Base-by-base conservation (phyloP, 2,888 invertebrate genomes). In the Nysson spinosus region DNA sequence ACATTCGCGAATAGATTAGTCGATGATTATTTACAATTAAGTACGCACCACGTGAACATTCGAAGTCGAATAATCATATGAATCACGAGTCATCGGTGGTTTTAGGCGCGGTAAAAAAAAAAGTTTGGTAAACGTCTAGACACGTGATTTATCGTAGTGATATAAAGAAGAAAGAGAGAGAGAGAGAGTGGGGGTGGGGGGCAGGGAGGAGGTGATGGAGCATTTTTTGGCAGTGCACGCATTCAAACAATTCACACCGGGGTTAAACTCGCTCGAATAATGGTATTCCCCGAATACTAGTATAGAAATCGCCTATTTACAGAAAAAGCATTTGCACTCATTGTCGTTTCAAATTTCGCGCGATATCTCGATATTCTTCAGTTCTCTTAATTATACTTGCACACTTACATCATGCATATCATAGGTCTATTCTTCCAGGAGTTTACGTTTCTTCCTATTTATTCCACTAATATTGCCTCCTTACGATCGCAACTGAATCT, bases 11-110 rank as follows among this genome's bases (percentile, higher is more conserved):
- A 44, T 54, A 34, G 7, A 35, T 44, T 24, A 20, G n/a, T 30
- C 49, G 39, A 37, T n/a, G 30, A 52, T 61, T 70, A 70, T 70
- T 70, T 70, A 70, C 70, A 70, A 37, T 56, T 61, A 61, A 69
- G 68, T 70, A 61, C 43, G 56, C 39, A 46, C 3, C 50, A 20
- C 26, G 67, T 60, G 30, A 26, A 49, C 20, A 28, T 40, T 39
- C 32, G 30, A 6, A 3, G 14, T 22, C 14, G n/a, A n/a, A 14
- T 11, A 14, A 7, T 42, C 35, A 43, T 43, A 43, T 11, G 37
- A 14, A 20, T 17, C 24, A 20, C 55, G 16, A 7, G n/a, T n/a
- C n/a, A n/a, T n/a, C n/a, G n/a, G n/a, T n/a, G n/a, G n/a, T n/a
- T n/a, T n/a, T n/a, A n/a, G n/a, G n/a, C n/a, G n/a, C n/a, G n/a